Evolutionary conservation across 2,797 vertebrate genomes (phyloP), one percentile per base, ranked within the genome.

Genomic region (Chaunax sp.): DNA sequence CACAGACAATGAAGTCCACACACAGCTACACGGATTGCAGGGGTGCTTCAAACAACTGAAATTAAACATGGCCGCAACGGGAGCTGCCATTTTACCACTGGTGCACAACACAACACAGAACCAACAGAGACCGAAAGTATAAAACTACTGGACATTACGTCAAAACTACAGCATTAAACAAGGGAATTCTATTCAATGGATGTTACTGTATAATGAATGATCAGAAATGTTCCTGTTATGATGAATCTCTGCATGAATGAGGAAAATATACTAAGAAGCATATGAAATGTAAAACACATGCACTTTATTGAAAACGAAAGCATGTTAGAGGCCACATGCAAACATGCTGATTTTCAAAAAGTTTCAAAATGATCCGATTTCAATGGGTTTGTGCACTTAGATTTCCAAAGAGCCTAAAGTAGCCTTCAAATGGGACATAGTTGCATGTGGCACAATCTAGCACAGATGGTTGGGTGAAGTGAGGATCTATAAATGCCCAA

Each of bases 261-360:
- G 54, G 61, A 18, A 58, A 40, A 71, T 71, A 15, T 20, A 52
- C 18, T 59, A 68, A 75, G 44, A 69, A 68, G 59, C 12, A 38
- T 12, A 18, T 68, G 41, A 69, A 72, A 61, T 56, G 26, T n/a
- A 72, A 49, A 59, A 44, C 16, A 33, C 75, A 52, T 84, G 82
- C 86, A 75, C 70, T 70, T 40, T 2, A 61, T 46, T 25, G 41
- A 69, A 78, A 73, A 26, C 16, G 66, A 65, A 78, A 65, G 63
- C 3, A 53, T 69, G 49, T 28, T 6, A 10, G 20, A 62, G 44
- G 80, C 88, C 84, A 82, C 60, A 91, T 91, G 90, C 87, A 93
- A 91, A 87, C 90, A 85, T 23, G 52, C 43, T 30, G 25, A 64
- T 13, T 55, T 52, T 38, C 10, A 47, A 41, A 63, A 45, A 20